Percentiles rank a stretch among this genome's conserved stretches.
Evolutionary conservation across 53 echinoderm and acorn worm species (phyloP).

Genomic region (Henricia sp.): DNA sequence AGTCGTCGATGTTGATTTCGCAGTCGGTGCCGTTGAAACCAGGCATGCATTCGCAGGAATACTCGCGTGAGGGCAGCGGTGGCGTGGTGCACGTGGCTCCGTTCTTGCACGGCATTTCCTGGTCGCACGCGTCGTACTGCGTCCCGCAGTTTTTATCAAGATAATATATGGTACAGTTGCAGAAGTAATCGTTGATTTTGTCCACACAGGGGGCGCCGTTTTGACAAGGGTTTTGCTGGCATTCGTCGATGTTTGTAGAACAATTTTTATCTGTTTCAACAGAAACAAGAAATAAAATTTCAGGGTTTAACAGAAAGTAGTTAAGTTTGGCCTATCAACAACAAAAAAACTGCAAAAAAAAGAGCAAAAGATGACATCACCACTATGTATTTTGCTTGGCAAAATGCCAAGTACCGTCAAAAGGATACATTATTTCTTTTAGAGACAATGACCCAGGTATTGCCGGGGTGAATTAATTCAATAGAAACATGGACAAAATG

Average conservation of each 20-base stretch:
- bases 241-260: slow-evolving; percentile 58
- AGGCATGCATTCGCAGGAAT: slow-evolving; percentile 70
- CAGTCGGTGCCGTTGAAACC: slow-evolving; percentile 81
- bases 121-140: slow-evolving; percentile 57
- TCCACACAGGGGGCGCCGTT: slow-evolving; percentile 64
- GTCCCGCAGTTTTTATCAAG: slow-evolving; percentile 49
- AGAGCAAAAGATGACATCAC: neutral
- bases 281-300: neutral
- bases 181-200: slow-evolving; percentile 44
- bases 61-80: slow-evolving; percentile 31
- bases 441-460: no score
- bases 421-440: neutral
- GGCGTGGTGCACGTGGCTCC: slow-evolving; percentile 57
- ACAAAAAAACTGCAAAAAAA: neutral
- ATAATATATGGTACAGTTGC: slow-evolving; percentile 59
- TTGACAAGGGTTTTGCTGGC: slow-evolving; percentile 52
- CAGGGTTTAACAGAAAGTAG: neutral
- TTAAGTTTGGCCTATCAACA: neutral
- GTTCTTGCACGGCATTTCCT: slow-evolving; percentile 47
- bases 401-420: neutral
- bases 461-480: no score
- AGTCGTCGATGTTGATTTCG: slow-evolving; percentile 79
- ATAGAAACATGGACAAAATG: no score
- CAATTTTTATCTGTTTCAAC: slow-evolving; percentile 49
- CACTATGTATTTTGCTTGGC: neutral